These are phyloP conservation scores for Drosophila fulvimacula DNA, from an alignment of 2,888 invertebrate species.

Conservation along the genomic window DNA sequence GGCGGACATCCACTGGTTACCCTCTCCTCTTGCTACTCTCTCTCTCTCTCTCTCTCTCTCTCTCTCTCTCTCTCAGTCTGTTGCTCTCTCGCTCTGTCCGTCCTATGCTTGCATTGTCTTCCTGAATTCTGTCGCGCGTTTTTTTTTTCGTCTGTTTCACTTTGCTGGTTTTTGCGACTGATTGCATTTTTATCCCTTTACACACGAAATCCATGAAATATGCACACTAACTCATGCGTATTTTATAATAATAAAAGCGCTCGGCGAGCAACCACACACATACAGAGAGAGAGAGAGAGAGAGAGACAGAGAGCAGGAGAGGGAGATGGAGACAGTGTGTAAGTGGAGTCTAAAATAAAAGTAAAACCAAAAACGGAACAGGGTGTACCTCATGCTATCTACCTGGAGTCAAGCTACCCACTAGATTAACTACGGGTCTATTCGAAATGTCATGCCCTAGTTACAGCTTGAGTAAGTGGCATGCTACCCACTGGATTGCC, in stretches of 20 bases:
- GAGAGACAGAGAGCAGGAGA: not conserved
- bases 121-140: slow-evolving; percentile 17
- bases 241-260: slow-evolving; percentile 78
- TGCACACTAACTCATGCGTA: slow-evolving; percentile 80
- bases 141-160: slow-evolving; percentile 67
- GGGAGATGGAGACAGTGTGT: not conserved
- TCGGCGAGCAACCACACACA: slow-evolving; percentile 45
- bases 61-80: not conserved
- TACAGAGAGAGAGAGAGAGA: not conserved
- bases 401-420: not conserved
- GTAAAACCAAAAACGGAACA: slow-evolving; percentile 34
- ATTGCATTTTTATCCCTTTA: slow-evolving; percentile 79
- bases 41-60: not conserved
- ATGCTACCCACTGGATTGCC: not conserved
- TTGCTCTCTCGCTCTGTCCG: not conserved
- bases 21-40: not conserved
- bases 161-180: slow-evolving; percentile 79
- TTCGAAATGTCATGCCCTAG: not conserved
- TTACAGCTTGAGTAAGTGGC: not conserved
- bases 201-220: slow-evolving; percentile 79
- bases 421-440: slow-evolving; percentile 2
- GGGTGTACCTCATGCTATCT: slow-evolving; percentile 9
- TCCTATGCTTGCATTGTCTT: slow-evolving; percentile 2
- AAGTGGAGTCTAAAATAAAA: slow-evolving; percentile 8
- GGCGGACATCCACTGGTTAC: not conserved